phyloP scores from a whole-genome alignment of 2,797 vertebrate genomes.

The Macrochelys suwanniensis region DNA sequence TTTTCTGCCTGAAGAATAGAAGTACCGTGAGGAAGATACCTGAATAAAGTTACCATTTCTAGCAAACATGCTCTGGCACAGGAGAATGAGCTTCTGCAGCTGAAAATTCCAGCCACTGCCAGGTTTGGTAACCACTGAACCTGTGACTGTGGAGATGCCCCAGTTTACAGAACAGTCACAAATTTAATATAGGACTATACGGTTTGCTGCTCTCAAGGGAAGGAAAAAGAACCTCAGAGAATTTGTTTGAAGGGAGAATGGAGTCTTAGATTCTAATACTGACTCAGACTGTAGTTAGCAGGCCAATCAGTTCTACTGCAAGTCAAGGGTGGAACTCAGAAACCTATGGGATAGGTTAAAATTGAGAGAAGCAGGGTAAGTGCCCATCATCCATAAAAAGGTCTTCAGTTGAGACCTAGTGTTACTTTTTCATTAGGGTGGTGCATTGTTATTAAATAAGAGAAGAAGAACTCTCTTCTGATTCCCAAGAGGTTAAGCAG shows the following conservation, averaged over 20 bases:
- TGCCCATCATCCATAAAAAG: background rate
- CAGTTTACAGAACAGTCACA: background rate
- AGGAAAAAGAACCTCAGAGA: background rate
- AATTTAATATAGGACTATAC: constrained; percentile 16
- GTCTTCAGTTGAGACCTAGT: rapidly evolving
- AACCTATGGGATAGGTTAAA: background rate
- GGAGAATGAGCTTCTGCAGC: background rate
- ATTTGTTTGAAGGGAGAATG: background rate
- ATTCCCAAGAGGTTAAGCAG: constrained; percentile 69
- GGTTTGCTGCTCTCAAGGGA: background rate
- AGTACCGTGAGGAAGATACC: background rate
- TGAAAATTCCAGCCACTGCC: background rate
- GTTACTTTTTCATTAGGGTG: background rate
- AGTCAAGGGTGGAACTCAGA: background rate
- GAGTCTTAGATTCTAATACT: background rate
- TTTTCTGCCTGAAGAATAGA: constrained; percentile 28
- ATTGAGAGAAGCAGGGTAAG: background rate
- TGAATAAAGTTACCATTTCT: constrained; percentile 11
- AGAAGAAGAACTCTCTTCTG: background rate
- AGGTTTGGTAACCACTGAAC: background rate
- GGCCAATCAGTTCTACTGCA: background rate
- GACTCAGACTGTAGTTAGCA: background rate
- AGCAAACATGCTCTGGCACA: background rate
- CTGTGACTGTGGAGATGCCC: background rate
- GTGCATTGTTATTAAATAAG: background rate